Conservation (phyloP, 2,797 vertebrate genomes). For the Sebastes oblongus region DNA sequence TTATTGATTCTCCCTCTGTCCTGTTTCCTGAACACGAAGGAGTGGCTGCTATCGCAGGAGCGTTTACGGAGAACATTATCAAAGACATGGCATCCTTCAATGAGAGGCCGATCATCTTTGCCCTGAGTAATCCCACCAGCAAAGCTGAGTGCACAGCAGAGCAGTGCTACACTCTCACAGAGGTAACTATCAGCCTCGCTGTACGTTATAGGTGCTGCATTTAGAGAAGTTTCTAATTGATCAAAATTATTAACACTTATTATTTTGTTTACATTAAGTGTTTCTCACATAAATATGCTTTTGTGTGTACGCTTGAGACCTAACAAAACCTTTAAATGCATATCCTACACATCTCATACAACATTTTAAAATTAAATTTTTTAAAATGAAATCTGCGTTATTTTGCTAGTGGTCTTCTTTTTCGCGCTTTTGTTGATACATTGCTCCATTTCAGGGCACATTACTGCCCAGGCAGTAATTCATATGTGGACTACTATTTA, state of each 20-base stretch:
- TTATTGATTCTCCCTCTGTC: not conserved
- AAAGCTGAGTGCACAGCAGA: conserved; percentile 98
- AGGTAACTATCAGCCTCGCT: conserved; percentile 75
- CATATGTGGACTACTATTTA: not conserved
- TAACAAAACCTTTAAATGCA: not conserved
- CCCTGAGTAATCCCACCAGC: conserved; percentile 98
- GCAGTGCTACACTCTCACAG: conserved; percentile 93
- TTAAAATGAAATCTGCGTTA: not conserved
- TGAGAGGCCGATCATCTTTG: conserved; percentile 93
- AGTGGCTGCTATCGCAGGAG: conserved; percentile 92
- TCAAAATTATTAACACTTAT: not conserved
- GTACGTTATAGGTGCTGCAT: not conserved
- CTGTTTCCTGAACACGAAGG: conserved; percentile 77
- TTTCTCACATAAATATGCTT: not conserved
- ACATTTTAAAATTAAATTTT: not conserved
- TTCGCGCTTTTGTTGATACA: not conserved
- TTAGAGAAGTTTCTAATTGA: not conserved
- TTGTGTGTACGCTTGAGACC: not conserved
- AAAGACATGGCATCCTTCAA: conserved; percentile 94
- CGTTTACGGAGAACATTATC: conserved; percentile 94
- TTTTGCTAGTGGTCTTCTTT: not conserved
- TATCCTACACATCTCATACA: not conserved
- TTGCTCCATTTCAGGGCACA: not conserved
- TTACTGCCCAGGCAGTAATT: not conserved
- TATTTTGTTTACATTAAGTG: not conserved